Conservation (phyloP, 2,113 vertebrate species). For the Silurus meridionalis region DNA sequence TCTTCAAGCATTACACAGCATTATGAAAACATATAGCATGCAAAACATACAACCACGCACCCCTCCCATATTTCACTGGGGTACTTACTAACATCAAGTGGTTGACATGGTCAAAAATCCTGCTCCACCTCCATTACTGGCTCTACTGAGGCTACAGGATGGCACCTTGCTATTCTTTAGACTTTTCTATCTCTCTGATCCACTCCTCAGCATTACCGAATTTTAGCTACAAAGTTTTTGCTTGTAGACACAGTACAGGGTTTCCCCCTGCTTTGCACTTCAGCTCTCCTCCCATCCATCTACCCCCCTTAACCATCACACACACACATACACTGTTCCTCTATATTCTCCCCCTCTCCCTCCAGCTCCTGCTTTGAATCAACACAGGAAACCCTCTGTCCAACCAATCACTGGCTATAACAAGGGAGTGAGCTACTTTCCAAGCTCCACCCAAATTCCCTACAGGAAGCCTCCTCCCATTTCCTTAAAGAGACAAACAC, state of each 20-base stretch:
- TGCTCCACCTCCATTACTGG: conserved; percentile 29
- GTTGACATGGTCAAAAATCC: conserved; percentile 26
- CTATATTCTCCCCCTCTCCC: conserved; percentile 4
- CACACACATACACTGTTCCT: conserved; percentile 26
- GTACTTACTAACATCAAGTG: conserved; percentile 53
- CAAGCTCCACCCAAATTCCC: conserved; percentile 54
- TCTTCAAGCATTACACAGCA: not conserved
- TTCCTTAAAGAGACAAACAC: conserved; percentile 64
- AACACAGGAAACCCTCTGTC: conserved; percentile 78
- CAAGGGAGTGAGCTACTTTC: conserved; percentile 44
- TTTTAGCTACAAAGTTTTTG: conserved; percentile 19
- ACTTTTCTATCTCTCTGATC: conserved; percentile 45
- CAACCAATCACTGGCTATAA: conserved; percentile 69
- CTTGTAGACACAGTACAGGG: conserved; percentile 18
- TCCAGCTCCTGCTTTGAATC: conserved; percentile 73
- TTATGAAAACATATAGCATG: conserved; percentile 20
- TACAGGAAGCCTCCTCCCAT: conserved; percentile 17
- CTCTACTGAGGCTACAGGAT: conserved; percentile 52
- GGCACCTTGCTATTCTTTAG: conserved; percentile 20
- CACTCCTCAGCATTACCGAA: conserved; percentile 23
- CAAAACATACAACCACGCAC: conserved; percentile 19
- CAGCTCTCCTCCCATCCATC: conserved; percentile 31
- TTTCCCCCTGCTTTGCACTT: conserved; percentile 37
- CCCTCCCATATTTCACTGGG: conserved; percentile 23
- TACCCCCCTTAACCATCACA: not conserved